A percentile compares a stretch with the other conserved stretches of the same genome.
Evolutionary conservation across 1,140 invertebrate species (phyloP).

Genomic region (Drosophila persimilis): DNA sequence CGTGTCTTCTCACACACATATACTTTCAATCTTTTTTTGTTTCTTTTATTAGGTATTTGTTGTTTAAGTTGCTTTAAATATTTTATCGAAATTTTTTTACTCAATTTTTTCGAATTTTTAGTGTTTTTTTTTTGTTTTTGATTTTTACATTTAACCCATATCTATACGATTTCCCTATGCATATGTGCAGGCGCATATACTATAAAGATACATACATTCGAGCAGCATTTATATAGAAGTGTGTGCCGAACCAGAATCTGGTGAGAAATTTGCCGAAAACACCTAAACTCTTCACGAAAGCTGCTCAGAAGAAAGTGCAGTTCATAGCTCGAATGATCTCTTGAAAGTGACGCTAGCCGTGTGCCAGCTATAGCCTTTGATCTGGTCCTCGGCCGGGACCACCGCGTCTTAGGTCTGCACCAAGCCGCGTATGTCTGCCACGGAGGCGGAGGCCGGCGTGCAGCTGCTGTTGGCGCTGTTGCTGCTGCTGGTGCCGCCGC

Average conservation of each 20-base stretch:
- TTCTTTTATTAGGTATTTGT: constrained; percentile 4
- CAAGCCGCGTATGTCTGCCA: constrained; percentile 73
- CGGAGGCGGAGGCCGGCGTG: constrained; percentile 25
- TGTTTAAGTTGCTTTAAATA: constrained; percentile 41
- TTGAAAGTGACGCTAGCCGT: constrained; percentile 24
- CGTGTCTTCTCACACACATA: constrained; percentile 11
- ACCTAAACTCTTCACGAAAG: constrained; percentile 33
- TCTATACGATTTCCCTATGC: constrained; percentile 35
- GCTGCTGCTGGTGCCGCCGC: constrained; percentile 58
- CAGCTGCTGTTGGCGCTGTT: constrained; percentile 36
- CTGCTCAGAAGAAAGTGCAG: constrained; percentile 51
- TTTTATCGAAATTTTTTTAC: constrained; percentile 47
- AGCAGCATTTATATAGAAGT: constrained; percentile 38
- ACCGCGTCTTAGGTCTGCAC: constrained; percentile 67
- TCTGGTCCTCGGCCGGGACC: constrained; percentile 2
- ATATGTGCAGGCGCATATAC: constrained; percentile 15
- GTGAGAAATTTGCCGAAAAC: constrained; percentile 23
- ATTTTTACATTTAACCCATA: constrained; percentile 56
- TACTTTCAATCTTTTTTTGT: constrained; percentile 9
- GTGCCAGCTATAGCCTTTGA: constrained; percentile 3
- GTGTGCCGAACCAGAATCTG: constrained; percentile 41
- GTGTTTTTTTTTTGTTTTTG: constrained; percentile 37
- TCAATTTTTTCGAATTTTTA: constrained; percentile 34
- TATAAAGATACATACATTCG: constrained; percentile 28
- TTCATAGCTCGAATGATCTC: constrained; percentile 36